These are phyloP conservation scores for Percina caprodes DNA, from an alignment of 2,113 vertebrate genomes.

Conservation along the genomic window DNA sequence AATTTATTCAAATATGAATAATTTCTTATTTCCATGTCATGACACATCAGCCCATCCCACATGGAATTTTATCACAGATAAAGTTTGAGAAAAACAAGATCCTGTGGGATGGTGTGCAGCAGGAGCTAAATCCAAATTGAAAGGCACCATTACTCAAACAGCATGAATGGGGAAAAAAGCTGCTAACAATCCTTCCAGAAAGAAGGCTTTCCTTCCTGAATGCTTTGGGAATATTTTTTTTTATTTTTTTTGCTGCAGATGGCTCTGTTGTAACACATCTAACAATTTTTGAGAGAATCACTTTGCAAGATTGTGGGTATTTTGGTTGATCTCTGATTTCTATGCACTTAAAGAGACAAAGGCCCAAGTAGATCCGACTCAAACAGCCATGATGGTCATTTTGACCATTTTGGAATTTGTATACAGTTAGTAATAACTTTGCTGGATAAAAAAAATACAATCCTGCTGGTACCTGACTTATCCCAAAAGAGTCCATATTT, in stretches of 20 bases:
- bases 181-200: conserved; percentile 34
- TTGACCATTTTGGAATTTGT: too few species aligned
- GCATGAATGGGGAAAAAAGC: neutral
- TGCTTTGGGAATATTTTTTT: conserved; percentile 22
- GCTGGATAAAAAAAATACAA: too few species aligned
- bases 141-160: conserved; percentile 51
- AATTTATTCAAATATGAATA: conserved; percentile 12
- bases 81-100: conserved; percentile 40
- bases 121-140: conserved; percentile 38
- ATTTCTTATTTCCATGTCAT: conserved; percentile 30
- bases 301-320: conserved; percentile 10
- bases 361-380: neutral
- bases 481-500: too few species aligned
- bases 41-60: conserved; percentile 30
- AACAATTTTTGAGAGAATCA: conserved; percentile 1
- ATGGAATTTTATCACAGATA: conserved; percentile 43
- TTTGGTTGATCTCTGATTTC: neutral
- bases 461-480: too few species aligned
- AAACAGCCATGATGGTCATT: too few species aligned
- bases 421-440: too few species aligned
- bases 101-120: conserved; percentile 28
- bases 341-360: neutral
- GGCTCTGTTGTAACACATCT: conserved; percentile 21
- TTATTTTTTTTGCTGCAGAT: conserved; percentile 19
- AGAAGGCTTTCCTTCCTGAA: conserved; percentile 10